Evolutionary conservation across 2,888 invertebrate genomes (phyloP), one percentile per base, ranked within the genome.

Genomic region (Meiosimyza decipiens): DNA sequence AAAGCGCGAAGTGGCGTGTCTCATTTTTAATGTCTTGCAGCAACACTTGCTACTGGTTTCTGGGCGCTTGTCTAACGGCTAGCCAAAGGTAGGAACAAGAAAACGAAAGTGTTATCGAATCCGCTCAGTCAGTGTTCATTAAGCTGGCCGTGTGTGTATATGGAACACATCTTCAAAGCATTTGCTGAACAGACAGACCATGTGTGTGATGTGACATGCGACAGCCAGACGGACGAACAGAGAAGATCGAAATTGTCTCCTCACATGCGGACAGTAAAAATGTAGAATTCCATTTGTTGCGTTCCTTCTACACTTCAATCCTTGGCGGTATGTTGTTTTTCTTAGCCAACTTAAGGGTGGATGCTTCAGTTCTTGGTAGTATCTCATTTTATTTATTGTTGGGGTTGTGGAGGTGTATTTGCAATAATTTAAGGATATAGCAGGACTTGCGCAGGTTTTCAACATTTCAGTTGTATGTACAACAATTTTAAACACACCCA

Each of bases 1-100:
- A 28, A 28, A 28, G 13, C 55, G 40, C 57, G 6, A 54, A 50
- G 40, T 13, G 16, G 15, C 28, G 28, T 9, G 40, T 40, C 40
- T 40, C 9, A 4, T 6, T 40, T 40, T 9, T 40, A 40, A 40
- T 40, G 6, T 40, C 9, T 40, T 40, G 40, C 73, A 75, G 71
- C 74, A 64, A 67, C 16, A 40, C 71, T 70, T 75, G 47, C 72
- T 75, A 7, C 3, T 47, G 16, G 69, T 81, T 70, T 80, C 80
- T 86, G 85, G 71, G 76, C 80, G 79, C 87, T 87, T 86, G 81
- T 79, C 85, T 81, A 84, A 82, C 81, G 86, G 86, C 86, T 86
- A 86, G 87, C 86, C 83, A 82, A 82, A 83, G 81, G 86, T 86
- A 85, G 84, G 86, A 86, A 86, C 85, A 86, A 86, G 86, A 86